Percentiles rank a stretch among this genome's conserved stretches.
Evolutionary conservation across 1,140 invertebrate genomes (phyloP).

Genomic region (Eciton burchellii): DNA sequence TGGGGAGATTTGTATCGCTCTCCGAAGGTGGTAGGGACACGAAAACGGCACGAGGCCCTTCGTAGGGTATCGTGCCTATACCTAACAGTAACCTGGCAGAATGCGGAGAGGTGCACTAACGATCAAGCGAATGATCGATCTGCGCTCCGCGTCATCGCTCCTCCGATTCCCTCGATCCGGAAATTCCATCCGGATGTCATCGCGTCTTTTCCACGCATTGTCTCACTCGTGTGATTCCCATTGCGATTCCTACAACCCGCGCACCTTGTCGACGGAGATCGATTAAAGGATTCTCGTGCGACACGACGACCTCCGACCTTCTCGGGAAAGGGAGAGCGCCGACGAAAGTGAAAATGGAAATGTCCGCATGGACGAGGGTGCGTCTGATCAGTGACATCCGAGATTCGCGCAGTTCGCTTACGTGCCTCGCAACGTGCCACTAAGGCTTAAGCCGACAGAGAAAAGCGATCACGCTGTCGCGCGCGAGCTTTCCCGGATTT

Average conservation of each 20-base stretch:
- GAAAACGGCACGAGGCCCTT: slow-evolving; percentile 77
- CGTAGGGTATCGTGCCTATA: slow-evolving; percentile 64
- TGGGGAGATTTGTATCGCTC: slow-evolving; percentile 59
- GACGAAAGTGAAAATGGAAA: slow-evolving; percentile 34
- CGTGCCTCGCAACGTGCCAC: slow-evolving; percentile 76
- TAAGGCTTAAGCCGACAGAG: slow-evolving; percentile 57
- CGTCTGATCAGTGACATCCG: slow-evolving; percentile 24
- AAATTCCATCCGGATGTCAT: not conserved
- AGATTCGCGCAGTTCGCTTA: slow-evolving; percentile 46
- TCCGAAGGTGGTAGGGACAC: slow-evolving; percentile 69
- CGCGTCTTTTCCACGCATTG: slow-evolving; percentile 13
- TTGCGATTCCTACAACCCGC: not conserved
- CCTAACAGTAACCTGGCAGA: slow-evolving; percentile 73
- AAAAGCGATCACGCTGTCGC: slow-evolving; percentile 4
- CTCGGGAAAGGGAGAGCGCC: not conserved
- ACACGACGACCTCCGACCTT: not conserved
- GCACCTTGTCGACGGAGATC: not conserved
- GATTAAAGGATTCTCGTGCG: slow-evolving; percentile 1
- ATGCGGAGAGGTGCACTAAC: slow-evolving; percentile 49
- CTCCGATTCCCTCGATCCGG: not conserved
- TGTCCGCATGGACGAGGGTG: slow-evolving; percentile 18
- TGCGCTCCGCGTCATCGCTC: not conserved
- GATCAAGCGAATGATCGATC: slow-evolving; percentile 54
- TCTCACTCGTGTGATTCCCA: not conserved
- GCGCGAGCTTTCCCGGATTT: slow-evolving; percentile 14